These are phyloP conservation scores for Hydropsyche tenuis DNA, from an alignment of 1,140 invertebrate genomes.

Conservation along the genomic window DNA sequence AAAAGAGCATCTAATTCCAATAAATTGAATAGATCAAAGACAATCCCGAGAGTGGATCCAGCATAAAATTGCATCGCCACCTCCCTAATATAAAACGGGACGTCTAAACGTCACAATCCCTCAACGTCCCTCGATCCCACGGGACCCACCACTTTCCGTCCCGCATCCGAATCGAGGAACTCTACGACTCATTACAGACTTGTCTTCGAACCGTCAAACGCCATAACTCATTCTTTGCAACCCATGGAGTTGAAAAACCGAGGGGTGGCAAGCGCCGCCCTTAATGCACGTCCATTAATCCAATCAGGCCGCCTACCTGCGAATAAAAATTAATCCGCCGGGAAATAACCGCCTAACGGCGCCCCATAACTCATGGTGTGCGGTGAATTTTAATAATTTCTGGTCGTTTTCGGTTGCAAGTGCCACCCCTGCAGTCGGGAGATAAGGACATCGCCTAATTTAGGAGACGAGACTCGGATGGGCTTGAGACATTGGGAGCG, in stretches of 20 bases:
- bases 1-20: no score
- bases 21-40: no score
- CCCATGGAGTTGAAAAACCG: no score
- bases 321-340: conserved; percentile 17
- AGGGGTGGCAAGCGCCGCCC: background rate
- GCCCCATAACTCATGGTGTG: background rate
- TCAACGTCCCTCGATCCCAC: no score
- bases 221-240: conserved; percentile 1
- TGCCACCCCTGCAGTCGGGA: background rate
- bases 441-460: background rate
- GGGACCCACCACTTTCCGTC: background rate
- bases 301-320: conserved; percentile 12
- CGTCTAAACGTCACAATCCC: no score
- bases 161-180: background rate
- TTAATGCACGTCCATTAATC: conserved; percentile 10
- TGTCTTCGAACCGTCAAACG: conserved; percentile 5
- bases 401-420: background rate
- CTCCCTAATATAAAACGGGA: no score
- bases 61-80: no score
- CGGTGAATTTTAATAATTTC: background rate
- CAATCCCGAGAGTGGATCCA: no score
- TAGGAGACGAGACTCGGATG: background rate
- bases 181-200: background rate
- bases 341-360: background rate
- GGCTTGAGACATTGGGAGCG: no score